These are phyloP conservation scores for Samia ricini DNA, from an alignment of 1,140 invertebrate species.

Conservation along the genomic window DNA sequence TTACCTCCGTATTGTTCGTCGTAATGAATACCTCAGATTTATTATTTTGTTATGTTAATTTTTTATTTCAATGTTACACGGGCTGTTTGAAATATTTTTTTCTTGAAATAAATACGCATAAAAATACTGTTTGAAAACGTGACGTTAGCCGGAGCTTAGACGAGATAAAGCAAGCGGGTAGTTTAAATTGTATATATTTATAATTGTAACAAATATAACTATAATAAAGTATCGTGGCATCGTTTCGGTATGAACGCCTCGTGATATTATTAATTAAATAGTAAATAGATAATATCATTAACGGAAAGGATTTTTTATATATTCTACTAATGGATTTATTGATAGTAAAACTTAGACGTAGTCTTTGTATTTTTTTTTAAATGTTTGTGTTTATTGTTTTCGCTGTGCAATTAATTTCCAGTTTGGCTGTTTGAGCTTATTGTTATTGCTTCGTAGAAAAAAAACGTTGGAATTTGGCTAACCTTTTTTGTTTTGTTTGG, in stretches of 20 bases:
- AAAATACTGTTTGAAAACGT: slow-evolving; percentile 14
- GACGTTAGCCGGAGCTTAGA: slow-evolving; percentile 56
- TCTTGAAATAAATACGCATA: background rate
- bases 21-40: slow-evolving; percentile 64
- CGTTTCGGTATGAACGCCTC: slow-evolving; percentile 65
- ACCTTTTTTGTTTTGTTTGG: slow-evolving; percentile 43
- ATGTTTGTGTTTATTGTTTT: slow-evolving; percentile 73
- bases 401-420: slow-evolving; percentile 68
- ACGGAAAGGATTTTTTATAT: slow-evolving; percentile 74
- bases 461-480: slow-evolving; percentile 31
- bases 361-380: slow-evolving; percentile 63
- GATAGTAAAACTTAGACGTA: slow-evolving; percentile 73
- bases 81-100: slow-evolving; percentile 48
- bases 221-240: slow-evolving; percentile 66
- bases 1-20: slow-evolving; percentile 57
- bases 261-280: slow-evolving; percentile 77
- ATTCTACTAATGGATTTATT: slow-evolving; percentile 75
- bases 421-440: slow-evolving; percentile 58
- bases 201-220: slow-evolving; percentile 42
- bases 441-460: slow-evolving; percentile 57
- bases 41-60: slow-evolving; percentile 67
- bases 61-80: slow-evolving; percentile 68
- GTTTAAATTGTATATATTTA: slow-evolving; percentile 73
- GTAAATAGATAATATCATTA: slow-evolving; percentile 74
- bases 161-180: slow-evolving; percentile 66